phyloP scores from a whole-genome alignment of 2,888 invertebrate species.

The Rhagonycha fulva region DNA sequence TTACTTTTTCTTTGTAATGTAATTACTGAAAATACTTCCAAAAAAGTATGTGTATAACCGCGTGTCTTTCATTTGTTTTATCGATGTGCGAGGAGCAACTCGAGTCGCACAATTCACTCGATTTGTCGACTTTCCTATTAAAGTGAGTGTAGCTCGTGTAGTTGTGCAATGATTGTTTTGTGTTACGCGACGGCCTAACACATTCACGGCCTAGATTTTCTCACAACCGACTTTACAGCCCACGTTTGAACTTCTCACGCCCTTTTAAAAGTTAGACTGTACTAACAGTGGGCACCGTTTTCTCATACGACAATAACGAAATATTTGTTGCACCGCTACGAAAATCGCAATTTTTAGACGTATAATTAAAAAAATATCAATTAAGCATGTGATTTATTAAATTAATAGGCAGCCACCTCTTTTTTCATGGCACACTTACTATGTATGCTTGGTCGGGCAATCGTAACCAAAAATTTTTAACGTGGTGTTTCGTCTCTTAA shows the following conservation, averaged over 20 bases:
- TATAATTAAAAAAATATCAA: slow-evolving; percentile 20
- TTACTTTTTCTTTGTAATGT: slow-evolving; percentile 4
- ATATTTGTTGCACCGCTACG: slow-evolving; percentile 25
- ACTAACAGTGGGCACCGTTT: background rate
- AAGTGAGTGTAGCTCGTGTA: slow-evolving; percentile 2
- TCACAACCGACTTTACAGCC: background rate
- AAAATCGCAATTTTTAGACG: slow-evolving; percentile 12
- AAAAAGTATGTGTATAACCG: slow-evolving; percentile 7
- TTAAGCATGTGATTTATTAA: slow-evolving; percentile 22
- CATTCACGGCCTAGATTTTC: background rate
- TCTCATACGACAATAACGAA: background rate
- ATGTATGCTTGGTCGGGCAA: background rate
- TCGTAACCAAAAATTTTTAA: background rate
- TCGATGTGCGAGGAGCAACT: background rate
- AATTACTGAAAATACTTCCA: slow-evolving; percentile 11
- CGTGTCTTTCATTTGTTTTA: slow-evolving; percentile 23
- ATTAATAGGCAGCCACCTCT: slow-evolving; percentile 11
- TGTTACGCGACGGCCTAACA: slow-evolving; percentile 1
- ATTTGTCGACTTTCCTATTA: background rate
- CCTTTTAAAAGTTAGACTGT: background rate
- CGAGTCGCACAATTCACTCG: background rate
- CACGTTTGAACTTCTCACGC: background rate
- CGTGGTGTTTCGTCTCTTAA: background rate
- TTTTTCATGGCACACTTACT: background rate
- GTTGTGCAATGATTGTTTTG: slow-evolving; percentile 24